Conservation (phyloP, 1,140 invertebrate species). For the Drosophila leontia region DNA sequence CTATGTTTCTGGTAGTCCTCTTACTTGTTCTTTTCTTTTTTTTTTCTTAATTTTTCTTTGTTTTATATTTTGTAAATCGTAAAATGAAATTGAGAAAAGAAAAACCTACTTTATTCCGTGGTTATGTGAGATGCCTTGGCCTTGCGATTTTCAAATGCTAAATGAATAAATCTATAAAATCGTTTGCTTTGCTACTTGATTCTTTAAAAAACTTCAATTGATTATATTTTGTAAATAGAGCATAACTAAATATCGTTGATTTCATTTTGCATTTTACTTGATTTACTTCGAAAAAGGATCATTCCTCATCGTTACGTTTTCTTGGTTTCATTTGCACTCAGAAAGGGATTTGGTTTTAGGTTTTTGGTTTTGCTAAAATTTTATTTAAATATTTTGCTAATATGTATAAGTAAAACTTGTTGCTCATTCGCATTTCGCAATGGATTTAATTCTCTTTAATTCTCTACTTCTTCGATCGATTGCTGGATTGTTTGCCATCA, state of each 20-base stretch:
- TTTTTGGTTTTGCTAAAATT: constrained; percentile 73
- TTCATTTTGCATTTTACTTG: constrained; percentile 28
- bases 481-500: constrained; percentile 31
- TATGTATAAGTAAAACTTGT: constrained; percentile 80
- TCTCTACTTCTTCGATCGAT: constrained; percentile 50
- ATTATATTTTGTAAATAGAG: constrained; percentile 78
- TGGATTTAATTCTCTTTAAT: constrained; percentile 46
- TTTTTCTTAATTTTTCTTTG: not conserved
- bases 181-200: constrained; percentile 52
- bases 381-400: constrained; percentile 81
- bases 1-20: constrained; percentile 44
- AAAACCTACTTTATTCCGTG: constrained; percentile 37
- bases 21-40: constrained; percentile 18
- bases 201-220: constrained; percentile 71
- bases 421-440: constrained; percentile 36
- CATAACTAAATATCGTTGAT: constrained; percentile 77
- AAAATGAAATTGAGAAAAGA: constrained; percentile 58
- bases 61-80: constrained; percentile 27
- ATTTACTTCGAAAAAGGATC: constrained; percentile 28
- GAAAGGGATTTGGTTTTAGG: constrained; percentile 62
- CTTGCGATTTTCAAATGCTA: constrained; percentile 43
- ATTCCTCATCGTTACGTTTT: constrained; percentile 6
- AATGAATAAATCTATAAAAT: constrained; percentile 74
- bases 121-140: constrained; percentile 47
- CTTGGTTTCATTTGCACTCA: constrained; percentile 38